phyloP scores from a whole-genome alignment of 2,888 invertebrate genomes.

The Cheilosia soror region DNA sequence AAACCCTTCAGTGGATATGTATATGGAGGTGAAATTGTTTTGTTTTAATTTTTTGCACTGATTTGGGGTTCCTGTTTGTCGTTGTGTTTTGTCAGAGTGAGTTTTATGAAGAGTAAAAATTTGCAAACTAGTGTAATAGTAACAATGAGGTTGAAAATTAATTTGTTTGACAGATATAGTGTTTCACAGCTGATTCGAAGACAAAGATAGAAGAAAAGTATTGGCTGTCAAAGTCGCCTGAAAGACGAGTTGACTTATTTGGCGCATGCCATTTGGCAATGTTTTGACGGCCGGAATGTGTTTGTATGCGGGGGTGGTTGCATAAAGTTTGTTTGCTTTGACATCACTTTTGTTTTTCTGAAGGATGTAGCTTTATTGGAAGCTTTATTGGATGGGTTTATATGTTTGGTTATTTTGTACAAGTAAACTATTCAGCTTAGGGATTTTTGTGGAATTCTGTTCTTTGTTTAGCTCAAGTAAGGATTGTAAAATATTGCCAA shows the following conservation, averaged over 20 bases:
- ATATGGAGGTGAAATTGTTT: background rate
- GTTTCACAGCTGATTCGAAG: constrained; percentile 61
- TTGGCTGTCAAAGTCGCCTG: constrained; percentile 29
- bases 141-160: constrained; percentile 34
- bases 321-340: constrained; percentile 3
- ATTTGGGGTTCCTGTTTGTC: background rate
- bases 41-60: background rate
- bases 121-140: background rate
- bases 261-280: constrained; percentile 56
- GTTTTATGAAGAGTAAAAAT: background rate
- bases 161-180: constrained; percentile 57
- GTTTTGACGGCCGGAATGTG: constrained; percentile 52
- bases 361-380: background rate
- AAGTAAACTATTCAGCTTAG: background rate
- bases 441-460: too few relatives aligned
- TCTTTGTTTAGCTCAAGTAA: too few relatives aligned
- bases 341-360: constrained; percentile 16
- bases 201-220: constrained; percentile 42
- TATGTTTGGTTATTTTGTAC: background rate
- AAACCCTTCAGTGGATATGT: constrained; percentile 25
- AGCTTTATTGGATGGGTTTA: background rate
- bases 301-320: constrained; percentile 4
- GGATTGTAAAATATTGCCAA: too few relatives aligned
- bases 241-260: constrained; percentile 35
- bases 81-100: background rate